Base-by-base conservation (phyloP, 2,113 vertebrate species). In the Hippocampus abdominalis region DNA sequence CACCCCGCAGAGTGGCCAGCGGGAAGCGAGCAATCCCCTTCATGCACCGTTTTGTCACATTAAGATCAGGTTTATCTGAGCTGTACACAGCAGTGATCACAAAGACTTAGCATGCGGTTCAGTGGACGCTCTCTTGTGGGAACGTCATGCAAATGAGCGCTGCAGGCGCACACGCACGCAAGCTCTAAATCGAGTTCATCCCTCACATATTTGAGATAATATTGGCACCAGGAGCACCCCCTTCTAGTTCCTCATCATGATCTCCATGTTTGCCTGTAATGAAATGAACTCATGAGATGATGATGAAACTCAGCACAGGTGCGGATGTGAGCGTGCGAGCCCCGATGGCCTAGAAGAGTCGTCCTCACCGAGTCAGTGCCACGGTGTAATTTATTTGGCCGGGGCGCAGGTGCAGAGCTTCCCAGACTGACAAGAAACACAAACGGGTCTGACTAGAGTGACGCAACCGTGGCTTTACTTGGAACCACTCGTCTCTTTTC, bases 11-110 rank as follows among this genome's bases (percentile, higher is more conserved):
- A 73, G 84, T 73, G 84, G 81, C 80, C 81, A 85, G 73, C 76
- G 75, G 71, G 74, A 40, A 66, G 61, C 57, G 84, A 18, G 25
- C 27, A 15, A 67, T 74, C 77, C 69, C 79, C 78, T 88, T 84
- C 81, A 87, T 81, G 88, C 86, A 78, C 80, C 78, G 87, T 87
- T 90, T 79, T 81, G 60, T 72, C 75, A 23, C 21, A 71, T 83
- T 82, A 87, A 85, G 82, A 82, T 81, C 73, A 68, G 78, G 80
- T 71, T 76, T 72, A 82, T 85, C 86, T 72, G 73, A 11, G 77
- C 60, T 70, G 74, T 72, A 77, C 80, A 85, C 80, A 66, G 78
- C 69, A 64, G 72, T 73, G 80, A 90, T 87, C 78, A 83, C 69
- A 75, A 75, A 71, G 78, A 82, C 70, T 85, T 83, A 83, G 81